Evolutionary conservation across 2,113 vertebrate species (phyloP).

Genomic region (Silurus asotus): DNA sequence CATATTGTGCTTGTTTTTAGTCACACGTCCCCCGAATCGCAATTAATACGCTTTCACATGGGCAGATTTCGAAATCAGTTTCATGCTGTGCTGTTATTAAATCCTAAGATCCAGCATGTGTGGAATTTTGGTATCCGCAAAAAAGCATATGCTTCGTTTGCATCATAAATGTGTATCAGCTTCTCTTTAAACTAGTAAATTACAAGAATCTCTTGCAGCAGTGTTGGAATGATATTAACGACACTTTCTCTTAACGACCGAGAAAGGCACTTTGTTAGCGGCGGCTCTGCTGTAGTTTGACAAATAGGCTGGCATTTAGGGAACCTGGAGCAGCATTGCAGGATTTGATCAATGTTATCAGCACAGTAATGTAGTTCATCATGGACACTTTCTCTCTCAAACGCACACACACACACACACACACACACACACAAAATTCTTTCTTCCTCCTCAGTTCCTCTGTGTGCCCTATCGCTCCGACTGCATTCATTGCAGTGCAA

Average conservation of each 20-base stretch:
- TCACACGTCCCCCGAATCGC: neutral
- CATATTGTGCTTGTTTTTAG: neutral
- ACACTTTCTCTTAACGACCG: constrained; percentile 18
- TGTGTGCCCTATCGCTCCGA: neutral
- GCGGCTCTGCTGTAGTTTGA: constrained; percentile 34
- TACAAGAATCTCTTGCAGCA: constrained; percentile 8
- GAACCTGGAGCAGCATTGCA: constrained; percentile 25
- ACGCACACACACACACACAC: neutral
- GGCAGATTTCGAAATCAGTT: neutral
- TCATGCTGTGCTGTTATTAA: neutral
- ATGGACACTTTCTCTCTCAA: neutral
- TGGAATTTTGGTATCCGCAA: neutral
- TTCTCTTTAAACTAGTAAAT: constrained; percentile 8
- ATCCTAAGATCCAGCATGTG: neutral
- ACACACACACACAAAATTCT: neutral
- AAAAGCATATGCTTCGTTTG: neutral
- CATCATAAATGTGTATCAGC: neutral
- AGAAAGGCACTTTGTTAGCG: constrained; percentile 41
- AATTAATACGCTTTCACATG: neutral
- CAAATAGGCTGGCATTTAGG: constrained; percentile 46
- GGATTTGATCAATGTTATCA: constrained; percentile 47
- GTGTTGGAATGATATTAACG: constrained; percentile 6
- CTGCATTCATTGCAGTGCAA: constrained; percentile 1
- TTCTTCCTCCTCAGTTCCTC: neutral
- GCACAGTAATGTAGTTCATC: constrained; percentile 39